Evolutionary conservation across 1,140 invertebrate species (phyloP), one percentile per base, ranked within the genome.

Genomic region (Phenacoccus solenopsis): DNA sequence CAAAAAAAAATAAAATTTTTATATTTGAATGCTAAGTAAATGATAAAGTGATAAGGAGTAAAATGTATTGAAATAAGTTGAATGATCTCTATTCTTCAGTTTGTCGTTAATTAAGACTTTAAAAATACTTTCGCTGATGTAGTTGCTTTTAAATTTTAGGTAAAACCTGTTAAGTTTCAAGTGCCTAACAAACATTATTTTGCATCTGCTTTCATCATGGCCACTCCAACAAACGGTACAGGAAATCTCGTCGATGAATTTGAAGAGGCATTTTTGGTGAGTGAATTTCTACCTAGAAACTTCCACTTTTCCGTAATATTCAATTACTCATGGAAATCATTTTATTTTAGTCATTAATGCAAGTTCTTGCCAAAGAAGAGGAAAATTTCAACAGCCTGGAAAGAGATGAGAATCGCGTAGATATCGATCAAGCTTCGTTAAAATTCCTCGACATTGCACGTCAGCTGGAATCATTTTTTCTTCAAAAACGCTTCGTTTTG

Each of bases 401-500:
- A 75, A 90, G 91, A 78, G 90, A 93, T 76, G 91, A 93, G 78
- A 87, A 90, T 12, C 85, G 87, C 70, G 84, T 88, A 0, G 91
- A 91, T 81, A 91, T 94, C 0, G 94, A 97, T 74, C 87, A 93
- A 80, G 87, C 87, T 20, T 86, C 90, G 38, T 80, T 90, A 69
- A 82, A 88, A 71, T 96, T 96, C 77, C 86, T 96, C 32, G 94
- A 97, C 78, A 81, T 93, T 28, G 93, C 93, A 0, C 82, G 92
- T 28, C 90, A 94, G 80, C 91, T 96, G 86, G 94, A 98, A 79
- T 90, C 90, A 1, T 96, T 94, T 78, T 98, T 98, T 76, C 78
- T 98, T 0, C 93, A 95, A 78, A 95, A 96, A 79, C 82, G 93
- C 76, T 90, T 96, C 76, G 80, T 96, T 0, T 80, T 97, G 1